Base-by-base conservation (phyloP, 2,113 vertebrate genomes). In the Petromus typicus region DNA sequence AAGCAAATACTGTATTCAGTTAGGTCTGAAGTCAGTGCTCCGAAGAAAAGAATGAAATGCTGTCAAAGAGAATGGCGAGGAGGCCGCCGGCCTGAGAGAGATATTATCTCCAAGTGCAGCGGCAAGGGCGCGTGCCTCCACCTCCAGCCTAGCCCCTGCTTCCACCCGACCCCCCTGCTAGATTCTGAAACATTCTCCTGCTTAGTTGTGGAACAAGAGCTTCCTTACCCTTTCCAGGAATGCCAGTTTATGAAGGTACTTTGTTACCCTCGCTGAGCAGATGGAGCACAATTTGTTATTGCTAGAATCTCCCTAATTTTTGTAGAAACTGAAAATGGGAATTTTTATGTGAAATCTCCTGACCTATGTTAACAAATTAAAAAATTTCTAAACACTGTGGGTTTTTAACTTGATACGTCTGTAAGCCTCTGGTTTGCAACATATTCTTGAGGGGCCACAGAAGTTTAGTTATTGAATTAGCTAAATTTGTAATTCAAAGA, bases 301-400 rank as follows among this genome's bases (percentile, higher is more conserved):
- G 48, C 16, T 76, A 80, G 84, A 63, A 71, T 59, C 54, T 57
- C 5, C 66, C 64, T 51, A 9, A 88, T 95, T 82, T 78, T 45
- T 54, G 67, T 59, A 95, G 61, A 91, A 91, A 56, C 80, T 88
- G 27, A 34, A 89, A 88, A 66, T 59, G 63, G 18, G 32, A 56
- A 91, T 78, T 94, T 87, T 87, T 95, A 32, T 85, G 34, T 69
- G 51, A 95, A 88, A 82, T 94, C 61, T 85, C 56, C 40, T 91
- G 66, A 90, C n/a, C 94, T 87, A 87, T 7, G 48, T 90, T 90
- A 95, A 84, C 45, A 90, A 73, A 78, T 88, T 81, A 23, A 88
- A 40, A 89, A 76, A 45, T 90, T 48, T 48, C 73, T 20, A 61
- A 84, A 37, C 34, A 67, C 25, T 81, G 63, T 67, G 25, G 78